phyloP scores from a whole-genome alignment of 1,140 invertebrate species.

The Scaptomyza graminum region DNA sequence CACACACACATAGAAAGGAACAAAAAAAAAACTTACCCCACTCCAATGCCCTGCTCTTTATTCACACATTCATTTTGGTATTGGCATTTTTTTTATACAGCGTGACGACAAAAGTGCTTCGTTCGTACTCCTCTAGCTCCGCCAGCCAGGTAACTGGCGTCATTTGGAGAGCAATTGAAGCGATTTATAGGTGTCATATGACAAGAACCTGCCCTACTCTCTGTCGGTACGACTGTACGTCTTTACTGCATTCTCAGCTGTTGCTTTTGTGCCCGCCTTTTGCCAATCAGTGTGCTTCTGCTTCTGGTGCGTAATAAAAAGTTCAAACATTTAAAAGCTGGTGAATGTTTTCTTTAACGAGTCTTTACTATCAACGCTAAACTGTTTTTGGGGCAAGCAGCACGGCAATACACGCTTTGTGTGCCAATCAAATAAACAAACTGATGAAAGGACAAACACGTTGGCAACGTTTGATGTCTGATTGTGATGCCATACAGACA shows the following conservation, averaged over 20 bases:
- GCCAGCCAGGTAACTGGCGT: constrained; percentile 53
- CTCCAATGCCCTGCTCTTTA: constrained; percentile 31
- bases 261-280: constrained; percentile 15
- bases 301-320: constrained; percentile 70
- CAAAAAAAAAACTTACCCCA: not conserved
- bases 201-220: constrained; percentile 65
- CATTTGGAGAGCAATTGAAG: constrained; percentile 82
- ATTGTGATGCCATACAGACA: constrained; percentile 20
- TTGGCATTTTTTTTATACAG: constrained; percentile 79
- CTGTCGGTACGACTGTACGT: constrained; percentile 7
- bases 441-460: constrained; percentile 3
- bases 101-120: constrained; percentile 18
- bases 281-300: constrained; percentile 55
- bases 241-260: not conserved
- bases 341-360: constrained; percentile 53
- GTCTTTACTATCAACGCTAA: constrained; percentile 64
- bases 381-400: constrained; percentile 44
- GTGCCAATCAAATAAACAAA: constrained; percentile 66
- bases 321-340: constrained; percentile 77
- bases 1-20: no score
- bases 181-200: constrained; percentile 83
- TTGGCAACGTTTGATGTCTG: constrained; percentile 41
- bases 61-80: constrained; percentile 79
- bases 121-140: not conserved
- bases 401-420: constrained; percentile 64